Percentiles rank a stretch among this genome's conserved stretches.
Conservation (phyloP, 2,888 invertebrate species). For the Drosophila prostipennis region DNA sequence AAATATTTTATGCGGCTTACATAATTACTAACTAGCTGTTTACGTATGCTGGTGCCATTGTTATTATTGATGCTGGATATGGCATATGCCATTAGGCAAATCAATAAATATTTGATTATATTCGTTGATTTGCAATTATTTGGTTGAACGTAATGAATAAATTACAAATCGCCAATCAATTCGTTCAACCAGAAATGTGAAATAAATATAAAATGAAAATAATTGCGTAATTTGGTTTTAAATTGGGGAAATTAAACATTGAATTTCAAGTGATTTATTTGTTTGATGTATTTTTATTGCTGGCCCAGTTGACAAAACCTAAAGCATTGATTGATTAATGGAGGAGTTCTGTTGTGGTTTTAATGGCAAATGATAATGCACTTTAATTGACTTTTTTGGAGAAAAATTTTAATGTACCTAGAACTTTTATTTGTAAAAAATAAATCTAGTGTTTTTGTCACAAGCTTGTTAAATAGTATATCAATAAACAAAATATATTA, state of each 20-base stretch:
- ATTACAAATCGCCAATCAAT: slow-evolving; percentile 39
- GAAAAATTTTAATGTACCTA: no score
- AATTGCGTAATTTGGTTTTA: background rate
- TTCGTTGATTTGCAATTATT: slow-evolving; percentile 70
- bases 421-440: no score
- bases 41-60: slow-evolving; percentile 11
- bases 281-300: background rate
- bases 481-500: no score
- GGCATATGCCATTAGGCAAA: slow-evolving; percentile 55
- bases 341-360: background rate
- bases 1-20: slow-evolving; percentile 36
- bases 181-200: slow-evolving; percentile 10
- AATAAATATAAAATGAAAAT: slow-evolving; percentile 13
- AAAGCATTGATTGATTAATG: background rate
- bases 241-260: slow-evolving; percentile 1
- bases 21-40: slow-evolving; percentile 52
- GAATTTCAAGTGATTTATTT: slow-evolving; percentile 15
- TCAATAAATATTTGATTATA: slow-evolving; percentile 73
- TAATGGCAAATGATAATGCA: background rate
- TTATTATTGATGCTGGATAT: slow-evolving; percentile 9
- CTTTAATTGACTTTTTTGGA: no score
- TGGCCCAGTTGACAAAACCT: background rate
- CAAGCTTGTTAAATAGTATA: background rate
- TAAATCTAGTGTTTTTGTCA: no score
- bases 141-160: slow-evolving; percentile 50